Conservation (phyloP, 2,113 vertebrate species). For the Hemichromis elongatus region DNA sequence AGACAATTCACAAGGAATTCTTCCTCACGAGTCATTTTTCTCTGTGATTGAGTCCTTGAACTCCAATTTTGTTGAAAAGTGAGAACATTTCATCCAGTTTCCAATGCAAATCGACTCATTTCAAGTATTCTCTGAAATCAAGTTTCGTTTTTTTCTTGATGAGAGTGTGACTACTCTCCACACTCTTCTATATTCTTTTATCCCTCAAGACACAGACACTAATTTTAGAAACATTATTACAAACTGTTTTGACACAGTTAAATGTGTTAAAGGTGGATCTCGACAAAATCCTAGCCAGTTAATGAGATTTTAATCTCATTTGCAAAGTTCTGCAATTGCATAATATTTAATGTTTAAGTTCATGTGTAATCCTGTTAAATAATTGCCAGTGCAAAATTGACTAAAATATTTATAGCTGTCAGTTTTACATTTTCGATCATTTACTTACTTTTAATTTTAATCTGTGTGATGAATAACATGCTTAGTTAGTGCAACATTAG, state of each 20-base stretch:
- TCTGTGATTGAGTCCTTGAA: not conserved
- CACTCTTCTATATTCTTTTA: not conserved
- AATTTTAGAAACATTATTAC: not conserved
- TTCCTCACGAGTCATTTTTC: not conserved
- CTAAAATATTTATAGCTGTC: not conserved
- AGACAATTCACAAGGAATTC: not conserved
- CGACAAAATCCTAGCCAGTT: rapidly evolving
- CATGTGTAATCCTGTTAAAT: not conserved
- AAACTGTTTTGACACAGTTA: not conserved
- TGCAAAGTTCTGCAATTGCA: not conserved
- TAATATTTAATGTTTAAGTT: not conserved
- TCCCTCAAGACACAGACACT: not conserved
- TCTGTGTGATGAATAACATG: not conserved
- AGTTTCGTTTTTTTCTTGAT: not conserved
- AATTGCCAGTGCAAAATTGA: not conserved
- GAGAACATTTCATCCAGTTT: not conserved
- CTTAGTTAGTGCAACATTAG: not conserved
- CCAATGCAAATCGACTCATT: not conserved
- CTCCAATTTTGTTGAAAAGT: not conserved
- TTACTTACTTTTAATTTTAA: not conserved
- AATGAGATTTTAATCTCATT: not conserved
- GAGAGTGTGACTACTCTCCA: not conserved
- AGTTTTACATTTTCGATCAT: not conserved
- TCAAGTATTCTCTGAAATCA: slow-evolving; percentile 7
- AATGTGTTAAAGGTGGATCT: not conserved